Evolutionary conservation across 2,113 vertebrate species (phyloP).

Genomic region (Dipodomys merriami): DNA sequence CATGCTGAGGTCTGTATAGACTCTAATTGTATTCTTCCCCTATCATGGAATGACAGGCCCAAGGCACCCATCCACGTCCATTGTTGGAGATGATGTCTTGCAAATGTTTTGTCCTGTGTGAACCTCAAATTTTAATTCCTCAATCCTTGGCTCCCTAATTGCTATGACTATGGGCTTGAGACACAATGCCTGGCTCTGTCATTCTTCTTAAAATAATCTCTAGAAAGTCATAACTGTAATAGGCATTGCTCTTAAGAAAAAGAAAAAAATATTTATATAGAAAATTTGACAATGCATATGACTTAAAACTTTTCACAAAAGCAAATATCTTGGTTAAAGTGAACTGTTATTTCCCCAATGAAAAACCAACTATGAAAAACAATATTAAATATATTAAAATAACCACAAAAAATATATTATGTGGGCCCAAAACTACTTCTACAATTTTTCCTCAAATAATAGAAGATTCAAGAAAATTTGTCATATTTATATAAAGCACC

Average conservation of each 20-base stretch:
- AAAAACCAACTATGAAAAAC: not conserved
- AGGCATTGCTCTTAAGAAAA: slow-evolving; percentile 12
- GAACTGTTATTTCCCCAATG: not conserved
- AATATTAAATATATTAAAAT: not conserved
- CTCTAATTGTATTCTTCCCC: no score
- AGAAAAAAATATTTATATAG: not conserved
- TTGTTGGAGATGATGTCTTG: no score
- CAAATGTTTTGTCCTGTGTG: no score
- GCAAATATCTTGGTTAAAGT: not conserved
- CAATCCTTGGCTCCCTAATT: no score
- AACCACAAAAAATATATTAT: not conserved
- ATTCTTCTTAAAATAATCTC: not conserved
- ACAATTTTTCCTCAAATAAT: not conserved
- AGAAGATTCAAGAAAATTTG: no score
- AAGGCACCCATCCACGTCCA: no score
- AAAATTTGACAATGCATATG: not conserved
- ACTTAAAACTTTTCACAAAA: not conserved
- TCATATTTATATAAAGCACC: not conserved
- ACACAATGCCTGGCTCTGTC: no score
- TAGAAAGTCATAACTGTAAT: not conserved
- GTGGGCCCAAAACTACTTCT: not conserved
- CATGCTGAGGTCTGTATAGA: no score
- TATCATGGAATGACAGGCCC: no score
- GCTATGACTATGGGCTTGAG: no score
- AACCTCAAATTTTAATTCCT: no score